A percentile compares a stretch with the other conserved stretches of the same genome.
These are phyloP conservation scores for Peromyscus californicus DNA, from an alignment of 2,113 vertebrate species.

Conservation along the genomic window DNA sequence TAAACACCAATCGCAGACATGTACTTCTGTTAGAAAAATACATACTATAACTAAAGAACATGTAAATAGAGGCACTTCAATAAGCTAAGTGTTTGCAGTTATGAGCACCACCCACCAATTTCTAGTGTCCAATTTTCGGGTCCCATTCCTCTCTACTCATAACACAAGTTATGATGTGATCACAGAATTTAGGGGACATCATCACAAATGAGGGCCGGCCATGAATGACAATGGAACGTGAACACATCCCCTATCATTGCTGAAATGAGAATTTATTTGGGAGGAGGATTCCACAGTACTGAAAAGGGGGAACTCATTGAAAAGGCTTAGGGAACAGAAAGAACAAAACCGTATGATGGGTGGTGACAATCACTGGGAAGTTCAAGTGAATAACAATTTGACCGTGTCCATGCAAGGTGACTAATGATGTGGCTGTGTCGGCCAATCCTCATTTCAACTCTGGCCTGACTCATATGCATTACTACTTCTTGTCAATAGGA, in stretches of 20 bases:
- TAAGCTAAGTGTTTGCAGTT: constrained; percentile 84
- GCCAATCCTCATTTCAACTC: constrained; percentile 50
- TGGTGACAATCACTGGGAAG: constrained; percentile 48
- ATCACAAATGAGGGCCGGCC: constrained; percentile 59
- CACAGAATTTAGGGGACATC: constrained; percentile 72
- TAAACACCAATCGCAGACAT: constrained; percentile 82
- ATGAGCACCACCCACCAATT: constrained; percentile 80
- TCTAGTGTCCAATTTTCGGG: constrained; percentile 81
- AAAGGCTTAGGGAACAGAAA: neutral
- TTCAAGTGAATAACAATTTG: constrained; percentile 27
- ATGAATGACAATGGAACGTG: constrained; percentile 68
- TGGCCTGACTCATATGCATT: constrained; percentile 58
- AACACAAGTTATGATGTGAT: constrained; percentile 79
- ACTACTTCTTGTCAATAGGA: neutral
- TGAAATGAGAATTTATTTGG: constrained; percentile 52
- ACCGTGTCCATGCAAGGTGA: constrained; percentile 61
- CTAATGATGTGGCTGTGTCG: constrained; percentile 48
- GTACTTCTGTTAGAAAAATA: constrained; percentile 85
- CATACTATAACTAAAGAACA: constrained; percentile 84
- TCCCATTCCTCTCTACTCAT: constrained; percentile 82
- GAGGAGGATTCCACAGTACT: constrained; percentile 27
- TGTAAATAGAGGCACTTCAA: constrained; percentile 85
- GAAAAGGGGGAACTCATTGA: constrained; percentile 40
- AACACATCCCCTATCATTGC: constrained; percentile 47
- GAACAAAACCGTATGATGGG: neutral